Conservation (phyloP, 2,113 vertebrate genomes). For the Silurus meridionalis region DNA sequence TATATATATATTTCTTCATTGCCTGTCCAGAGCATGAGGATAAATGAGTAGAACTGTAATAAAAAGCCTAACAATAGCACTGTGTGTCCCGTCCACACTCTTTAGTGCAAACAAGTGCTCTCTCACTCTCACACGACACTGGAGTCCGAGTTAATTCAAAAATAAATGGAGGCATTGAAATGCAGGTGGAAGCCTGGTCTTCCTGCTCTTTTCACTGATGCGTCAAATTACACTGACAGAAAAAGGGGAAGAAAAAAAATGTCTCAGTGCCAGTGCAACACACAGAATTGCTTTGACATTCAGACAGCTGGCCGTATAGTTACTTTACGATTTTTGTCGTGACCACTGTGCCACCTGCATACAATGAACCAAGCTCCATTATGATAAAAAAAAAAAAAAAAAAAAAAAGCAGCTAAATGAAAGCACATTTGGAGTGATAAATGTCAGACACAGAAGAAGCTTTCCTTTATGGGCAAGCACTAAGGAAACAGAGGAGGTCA, state of each 20-base stretch:
- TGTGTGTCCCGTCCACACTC: slow-evolving; percentile 12
- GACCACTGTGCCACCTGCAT: slow-evolving; percentile 5
- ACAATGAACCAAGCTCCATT: slow-evolving; percentile 15
- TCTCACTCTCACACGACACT: slow-evolving; percentile 10
- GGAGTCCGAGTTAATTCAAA: slow-evolving; percentile 18
- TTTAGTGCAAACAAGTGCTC: slow-evolving; percentile 14
- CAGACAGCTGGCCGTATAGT: background rate
- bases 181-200: slow-evolving; percentile 43
- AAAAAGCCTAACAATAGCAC: slow-evolving; percentile 34
- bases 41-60: slow-evolving; percentile 36
- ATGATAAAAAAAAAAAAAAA: background rate
- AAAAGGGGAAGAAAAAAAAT: slow-evolving; percentile 24
- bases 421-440: slow-evolving; percentile 14
- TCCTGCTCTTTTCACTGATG: slow-evolving; percentile 44
- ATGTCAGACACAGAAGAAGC: slow-evolving; percentile 7
- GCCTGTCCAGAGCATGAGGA: slow-evolving; percentile 14
- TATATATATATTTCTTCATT: slow-evolving; percentile 12
- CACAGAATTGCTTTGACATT: slow-evolving; percentile 21
- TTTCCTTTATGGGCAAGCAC: background rate
- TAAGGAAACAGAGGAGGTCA: background rate
- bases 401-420: slow-evolving; percentile 2
- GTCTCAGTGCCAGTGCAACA: slow-evolving; percentile 23
- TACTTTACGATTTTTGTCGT: slow-evolving; percentile 13
- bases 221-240: slow-evolving; percentile 46
- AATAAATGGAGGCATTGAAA: slow-evolving; percentile 44